Evolutionary conservation across 1,140 invertebrate species (phyloP), one percentile per base, ranked within the genome.

Genomic region (Anastrepha ludens): DNA sequence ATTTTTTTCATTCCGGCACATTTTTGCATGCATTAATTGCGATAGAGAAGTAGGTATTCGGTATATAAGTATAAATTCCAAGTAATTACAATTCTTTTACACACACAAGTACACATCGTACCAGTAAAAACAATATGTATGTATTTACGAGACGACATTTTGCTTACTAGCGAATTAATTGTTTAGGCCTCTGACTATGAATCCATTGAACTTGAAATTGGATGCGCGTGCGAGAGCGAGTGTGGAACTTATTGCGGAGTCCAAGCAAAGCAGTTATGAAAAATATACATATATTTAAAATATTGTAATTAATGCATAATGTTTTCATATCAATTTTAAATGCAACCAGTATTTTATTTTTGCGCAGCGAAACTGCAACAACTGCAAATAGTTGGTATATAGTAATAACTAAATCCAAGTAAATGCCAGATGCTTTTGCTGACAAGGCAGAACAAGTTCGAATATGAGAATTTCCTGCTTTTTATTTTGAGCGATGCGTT

Each of bases 401-500:
- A 74, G 39, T 47, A 13, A 7, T n/a, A n/a, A 74, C 6, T 6
- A 44, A 41, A 74, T 0, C 39, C 15, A 70, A 29, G 9, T 78
- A 17, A 78, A 15, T 1, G 11, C 17, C 47, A 81, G 74, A 81
- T 29, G 29, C 29, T 47, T 81, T 55, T 81, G 74, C 74, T 81
- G 47, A 81, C 17, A 20, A 81, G 1, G 47, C 67, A 62, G 41
- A 9, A 13, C 7, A n/a, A 81, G 44, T 0, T 55, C 55, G 74
- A 81, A 81, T 47, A 55, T 81, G 74, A 81, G 74, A 55, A 81
- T 47, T 81, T 81, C 74, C 74, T 81, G 74, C 47, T 81, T 81
- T 13, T 47, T 81, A 55, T 55, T 81, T 29, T 29, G 29, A 29
- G 29, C 29, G 50, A 55, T 8, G 6, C 2, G 5, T 17, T 62